Evolutionary conservation across 2,888 invertebrate genomes (phyloP), one percentile per base, ranked within the genome.

Genomic region (Chrysina gloriosa): DNA sequence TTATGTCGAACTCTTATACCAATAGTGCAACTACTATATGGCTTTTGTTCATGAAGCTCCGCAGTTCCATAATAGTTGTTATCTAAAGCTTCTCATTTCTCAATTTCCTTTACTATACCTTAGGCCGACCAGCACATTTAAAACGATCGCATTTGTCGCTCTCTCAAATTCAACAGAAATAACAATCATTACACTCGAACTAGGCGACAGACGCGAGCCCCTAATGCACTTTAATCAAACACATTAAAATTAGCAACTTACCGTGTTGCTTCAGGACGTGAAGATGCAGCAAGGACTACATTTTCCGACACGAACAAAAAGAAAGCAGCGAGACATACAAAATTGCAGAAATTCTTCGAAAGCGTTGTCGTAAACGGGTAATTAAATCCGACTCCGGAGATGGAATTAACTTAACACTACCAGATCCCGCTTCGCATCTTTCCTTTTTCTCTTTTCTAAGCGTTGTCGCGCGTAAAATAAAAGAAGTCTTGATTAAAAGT

Each of bases 401-500:
- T 2, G 48, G 25, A 6, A 11, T n/a, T 23, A 48, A 48, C n/a
- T n/a, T n/a, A n/a, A n/a, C n/a, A n/a, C n/a, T n/a, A n/a, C 25
- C 11, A n/a, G 23, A 21, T 5, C 21, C 21, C 23, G n/a, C n/a
- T 5, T 48, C 48, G n/a, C 39, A 39, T 23, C 23, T 1, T 11
- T 36, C 9, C 58, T 16, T 58, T 19, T 0, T 27, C 29, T 21
- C 47, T n/a, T 5, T n/a, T 47, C n/a, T n/a, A n/a, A 19, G 23
- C 23, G 9, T 2, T 11, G 3, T 5, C 6, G 2, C 7, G 4
- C 11, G 14, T 16, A 14, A 63, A 63, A 63, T 34, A 48, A 63
- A 63, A 63, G 63, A 63, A 48, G 48, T 21, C 48, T 48, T 63
- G 48, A 63, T 63, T 63, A 63, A 63, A 63, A 48, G 63, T 31